These are phyloP conservation scores for Rhadinocentrus ornatus DNA, from an alignment of 2,797 vertebrate species.

Conservation along the genomic window DNA sequence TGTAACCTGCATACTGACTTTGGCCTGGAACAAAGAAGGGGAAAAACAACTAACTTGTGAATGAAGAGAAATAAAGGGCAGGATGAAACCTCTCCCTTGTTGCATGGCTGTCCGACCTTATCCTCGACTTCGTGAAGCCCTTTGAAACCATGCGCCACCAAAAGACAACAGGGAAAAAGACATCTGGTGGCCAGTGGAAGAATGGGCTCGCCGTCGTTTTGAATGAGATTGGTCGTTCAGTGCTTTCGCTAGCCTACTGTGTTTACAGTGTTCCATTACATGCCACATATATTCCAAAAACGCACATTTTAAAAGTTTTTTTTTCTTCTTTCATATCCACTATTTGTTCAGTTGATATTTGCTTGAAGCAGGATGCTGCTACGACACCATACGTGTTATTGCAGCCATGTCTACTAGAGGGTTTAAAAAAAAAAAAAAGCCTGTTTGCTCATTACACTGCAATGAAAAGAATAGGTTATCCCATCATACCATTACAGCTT, in stretches of 20 bases:
- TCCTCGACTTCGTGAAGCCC: slow-evolving; percentile 70
- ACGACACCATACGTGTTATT: slow-evolving; percentile 57
- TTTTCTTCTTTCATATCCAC: slow-evolving; percentile 62
- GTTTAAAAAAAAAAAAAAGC: slow-evolving; percentile 21
- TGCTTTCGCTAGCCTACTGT: slow-evolving; percentile 87
- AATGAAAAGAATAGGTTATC: slow-evolving; percentile 57
- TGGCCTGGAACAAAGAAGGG: slow-evolving; percentile 34
- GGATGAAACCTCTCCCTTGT: slow-evolving; percentile 75
- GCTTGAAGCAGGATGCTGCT: slow-evolving; percentile 74
- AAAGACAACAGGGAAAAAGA: slow-evolving; percentile 68
- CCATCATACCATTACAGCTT: slow-evolving; percentile 66
- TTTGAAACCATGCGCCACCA: slow-evolving; percentile 67
- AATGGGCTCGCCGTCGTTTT: slow-evolving; percentile 76
- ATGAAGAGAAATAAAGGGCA: slow-evolving; percentile 69
- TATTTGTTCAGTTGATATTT: slow-evolving; percentile 69
- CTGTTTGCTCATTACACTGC: slow-evolving; percentile 38
- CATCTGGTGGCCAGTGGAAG: slow-evolving; percentile 70
- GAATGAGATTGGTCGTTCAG: slow-evolving; percentile 85
- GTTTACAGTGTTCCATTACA: slow-evolving; percentile 81
- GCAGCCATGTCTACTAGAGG: slow-evolving; percentile 38
- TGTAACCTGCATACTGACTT: slow-evolving; percentile 80
- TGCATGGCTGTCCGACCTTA: slow-evolving; percentile 83
- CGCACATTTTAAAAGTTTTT: slow-evolving; percentile 61
- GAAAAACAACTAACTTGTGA: slow-evolving; percentile 57
- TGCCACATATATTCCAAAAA: slow-evolving; percentile 78